Evolutionary conservation across 92 coral and sea anemone species (phyloP).

Genomic region (Siderastrea radians): DNA sequence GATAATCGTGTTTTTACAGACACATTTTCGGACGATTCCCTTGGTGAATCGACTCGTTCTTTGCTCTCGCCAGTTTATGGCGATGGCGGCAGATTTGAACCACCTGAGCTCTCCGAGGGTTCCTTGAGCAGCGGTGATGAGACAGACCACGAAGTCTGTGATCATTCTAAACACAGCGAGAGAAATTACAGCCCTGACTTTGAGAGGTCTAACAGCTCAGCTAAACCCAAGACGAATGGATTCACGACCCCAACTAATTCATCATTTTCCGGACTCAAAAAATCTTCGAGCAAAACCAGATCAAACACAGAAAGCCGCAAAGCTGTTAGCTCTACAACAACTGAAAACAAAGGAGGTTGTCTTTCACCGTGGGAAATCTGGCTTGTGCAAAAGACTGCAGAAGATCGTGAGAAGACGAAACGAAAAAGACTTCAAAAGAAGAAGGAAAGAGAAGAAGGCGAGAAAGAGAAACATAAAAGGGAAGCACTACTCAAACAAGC

Average conservation of each 20-base stretch:
- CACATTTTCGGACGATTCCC: conserved; percentile 81
- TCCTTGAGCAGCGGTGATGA: conserved; percentile 67
- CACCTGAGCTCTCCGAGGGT: conserved; percentile 66
- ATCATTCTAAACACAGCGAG: background rate
- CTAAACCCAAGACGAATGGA: background rate
- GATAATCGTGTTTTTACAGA: conserved; percentile 5
- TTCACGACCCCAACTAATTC: conserved; percentile 11
- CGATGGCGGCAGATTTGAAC: conserved; percentile 33
- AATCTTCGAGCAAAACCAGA: conserved; percentile 14
- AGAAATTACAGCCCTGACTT: conserved; percentile 31
- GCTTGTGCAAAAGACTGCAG: conserved; percentile 82
- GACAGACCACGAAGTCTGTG: conserved; percentile 1
- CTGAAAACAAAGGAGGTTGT: conserved; percentile 31
- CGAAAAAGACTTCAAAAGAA: conserved; percentile 52
- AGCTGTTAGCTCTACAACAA: conserved; percentile 7
- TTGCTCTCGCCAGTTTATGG: conserved; percentile 84
- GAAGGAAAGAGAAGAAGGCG: conserved; percentile 59
- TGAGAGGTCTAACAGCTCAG: conserved; percentile 11
- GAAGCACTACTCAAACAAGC: conserved; percentile 60
- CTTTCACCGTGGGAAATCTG: conserved; percentile 96
- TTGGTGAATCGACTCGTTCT: conserved; percentile 98
- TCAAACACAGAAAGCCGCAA: background rate
- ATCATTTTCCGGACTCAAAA: conserved; percentile 20
- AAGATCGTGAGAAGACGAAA: conserved; percentile 78
- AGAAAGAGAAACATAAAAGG: conserved; percentile 51